These are phyloP conservation scores for Micrasema longulum DNA, from an alignment of 1,140 invertebrate genomes.

Conservation along the genomic window DNA sequence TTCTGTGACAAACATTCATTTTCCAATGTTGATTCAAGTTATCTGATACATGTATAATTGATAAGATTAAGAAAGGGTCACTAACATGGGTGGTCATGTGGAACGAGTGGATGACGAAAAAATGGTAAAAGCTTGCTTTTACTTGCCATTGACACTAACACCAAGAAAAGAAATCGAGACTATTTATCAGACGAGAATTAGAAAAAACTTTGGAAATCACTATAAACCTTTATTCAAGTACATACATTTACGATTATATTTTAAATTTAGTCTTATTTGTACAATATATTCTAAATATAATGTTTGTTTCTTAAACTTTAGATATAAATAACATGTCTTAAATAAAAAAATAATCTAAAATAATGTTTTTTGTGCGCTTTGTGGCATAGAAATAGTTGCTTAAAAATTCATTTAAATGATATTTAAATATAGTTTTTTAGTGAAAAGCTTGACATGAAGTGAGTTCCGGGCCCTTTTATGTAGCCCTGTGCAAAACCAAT, in stretches of 20 bases:
- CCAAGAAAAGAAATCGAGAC: slow-evolving; percentile 6
- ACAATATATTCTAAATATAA: too few species aligned
- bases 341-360: not conserved
- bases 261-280: slow-evolving; percentile 4
- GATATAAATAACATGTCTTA: not conserved
- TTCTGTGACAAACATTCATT: too few species aligned
- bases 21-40: too few species aligned
- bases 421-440: slow-evolving; percentile 15
- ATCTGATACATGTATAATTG: too few species aligned
- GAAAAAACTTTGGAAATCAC: slow-evolving; percentile 15
- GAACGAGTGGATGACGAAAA: too few species aligned
- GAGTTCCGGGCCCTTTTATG: too few species aligned
- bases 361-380: slow-evolving; percentile 3
- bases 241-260: not conserved
- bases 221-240: slow-evolving; percentile 12
- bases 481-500: too few species aligned
- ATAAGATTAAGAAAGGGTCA: too few species aligned
- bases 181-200: slow-evolving; percentile 1
- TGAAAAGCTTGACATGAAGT: too few species aligned
- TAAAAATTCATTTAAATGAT: slow-evolving; percentile 10
- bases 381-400: slow-evolving; percentile 9
- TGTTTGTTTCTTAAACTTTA: not conserved
- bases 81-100: too few species aligned
- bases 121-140: too few species aligned
- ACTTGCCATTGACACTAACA: slow-evolving; percentile 1